Percentiles rank a stretch among this genome's conserved stretches.
These are phyloP conservation scores for Drosophila chauvacae DNA, from an alignment of 1,140 invertebrate genomes.

Conservation along the genomic window DNA sequence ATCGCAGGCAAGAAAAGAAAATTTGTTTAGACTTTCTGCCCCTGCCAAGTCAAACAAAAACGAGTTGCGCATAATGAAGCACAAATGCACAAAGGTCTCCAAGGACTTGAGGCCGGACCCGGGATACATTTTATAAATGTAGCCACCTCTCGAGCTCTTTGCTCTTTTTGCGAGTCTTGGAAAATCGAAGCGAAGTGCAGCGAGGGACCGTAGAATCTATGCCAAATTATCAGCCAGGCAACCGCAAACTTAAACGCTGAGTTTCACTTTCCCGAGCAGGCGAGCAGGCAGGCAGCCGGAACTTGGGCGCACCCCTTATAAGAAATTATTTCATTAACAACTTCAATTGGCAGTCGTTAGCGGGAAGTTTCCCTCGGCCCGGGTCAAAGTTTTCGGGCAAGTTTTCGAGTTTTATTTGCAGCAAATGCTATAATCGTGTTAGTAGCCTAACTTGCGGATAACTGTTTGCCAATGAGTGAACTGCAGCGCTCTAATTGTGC, in stretches of 20 bases:
- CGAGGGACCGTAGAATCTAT: slow-evolving; percentile 57
- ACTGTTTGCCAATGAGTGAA: slow-evolving; percentile 72
- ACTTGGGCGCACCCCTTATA: slow-evolving; percentile 50
- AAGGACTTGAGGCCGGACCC: slow-evolving; percentile 21
- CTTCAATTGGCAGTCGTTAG: slow-evolving; percentile 73
- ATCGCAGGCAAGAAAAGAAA: slow-evolving; percentile 66
- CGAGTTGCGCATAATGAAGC: slow-evolving; percentile 80
- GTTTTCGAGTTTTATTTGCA: slow-evolving; percentile 62
- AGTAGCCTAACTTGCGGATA: slow-evolving; percentile 70
- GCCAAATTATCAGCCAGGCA: slow-evolving; percentile 66
- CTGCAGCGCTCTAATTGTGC: slow-evolving; percentile 69
- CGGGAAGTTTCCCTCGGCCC: slow-evolving; percentile 40
- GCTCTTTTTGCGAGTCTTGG: slow-evolving; percentile 28
- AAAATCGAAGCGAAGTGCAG: neutral
- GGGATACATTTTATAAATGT: slow-evolving; percentile 62
- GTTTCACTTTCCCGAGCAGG: slow-evolving; percentile 68
- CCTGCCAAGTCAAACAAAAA: slow-evolving; percentile 76
- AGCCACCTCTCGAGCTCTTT: slow-evolving; percentile 35
- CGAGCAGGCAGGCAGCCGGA: slow-evolving; percentile 22
- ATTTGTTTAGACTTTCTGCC: slow-evolving; percentile 76
- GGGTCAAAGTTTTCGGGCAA: slow-evolving; percentile 51
- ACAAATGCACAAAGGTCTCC: slow-evolving; percentile 67
- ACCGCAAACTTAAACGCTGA: slow-evolving; percentile 67
- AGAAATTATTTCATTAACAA: slow-evolving; percentile 82
- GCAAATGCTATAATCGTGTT: slow-evolving; percentile 78